These are phyloP conservation scores for Antechinus flavipes DNA, from an alignment of 2,113 vertebrate species.

Conservation along the genomic window DNA sequence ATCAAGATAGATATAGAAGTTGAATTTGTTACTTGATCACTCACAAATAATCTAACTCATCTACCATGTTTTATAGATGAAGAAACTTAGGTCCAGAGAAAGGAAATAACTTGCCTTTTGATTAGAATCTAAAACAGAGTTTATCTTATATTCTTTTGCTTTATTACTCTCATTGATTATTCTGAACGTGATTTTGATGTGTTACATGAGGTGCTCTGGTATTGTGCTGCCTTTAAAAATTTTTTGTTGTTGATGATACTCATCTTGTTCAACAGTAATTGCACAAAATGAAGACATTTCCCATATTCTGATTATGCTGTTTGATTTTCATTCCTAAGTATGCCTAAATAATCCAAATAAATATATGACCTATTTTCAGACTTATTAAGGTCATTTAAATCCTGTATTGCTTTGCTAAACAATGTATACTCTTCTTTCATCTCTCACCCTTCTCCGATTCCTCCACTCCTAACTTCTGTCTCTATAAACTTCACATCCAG, in stretches of 20 bases:
- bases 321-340: constrained; percentile 42
- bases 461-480: neutral
- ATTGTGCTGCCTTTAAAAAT: neutral
- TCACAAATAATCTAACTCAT: neutral
- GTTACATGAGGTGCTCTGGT: neutral
- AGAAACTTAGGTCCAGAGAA: neutral
- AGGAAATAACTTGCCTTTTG: neutral
- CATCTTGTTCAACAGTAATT: neutral
- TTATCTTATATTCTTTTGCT: neutral
- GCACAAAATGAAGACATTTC: neutral
- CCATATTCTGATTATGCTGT: neutral
- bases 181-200: neutral
- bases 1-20: neutral
- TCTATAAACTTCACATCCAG: neutral
- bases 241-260: neutral
- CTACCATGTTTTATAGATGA: neutral
- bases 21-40: neutral
- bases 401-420: neutral
- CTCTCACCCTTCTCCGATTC: neutral
- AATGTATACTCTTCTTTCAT: neutral
- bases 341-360: constrained; percentile 12
- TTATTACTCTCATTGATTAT: neutral
- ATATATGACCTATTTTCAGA: neutral
- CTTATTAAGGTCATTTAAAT: constrained; percentile 11
- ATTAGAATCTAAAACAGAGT: neutral